Base-by-base conservation (phyloP, 2,888 invertebrate species). In the Mythimna albipuncta region DNA sequence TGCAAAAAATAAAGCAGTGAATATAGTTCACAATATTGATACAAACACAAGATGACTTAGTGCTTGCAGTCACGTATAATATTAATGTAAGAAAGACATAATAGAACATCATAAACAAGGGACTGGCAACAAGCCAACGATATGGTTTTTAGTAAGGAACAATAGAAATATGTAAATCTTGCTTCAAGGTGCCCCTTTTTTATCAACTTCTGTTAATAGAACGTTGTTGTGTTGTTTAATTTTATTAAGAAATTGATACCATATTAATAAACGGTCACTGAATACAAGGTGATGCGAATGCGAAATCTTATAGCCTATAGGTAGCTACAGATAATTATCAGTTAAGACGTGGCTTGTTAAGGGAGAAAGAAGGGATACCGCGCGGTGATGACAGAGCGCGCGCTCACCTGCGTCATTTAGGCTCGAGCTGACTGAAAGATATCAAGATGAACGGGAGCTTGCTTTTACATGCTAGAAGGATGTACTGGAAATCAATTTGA, bases 41-140 rank as follows among this genome's bases (percentile, higher is more conserved):
- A 77, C 35, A 67, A 77, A 19, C 52, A 55, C 55, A 67, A 54
- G 26, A 52, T 65, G 64, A 64, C 26, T 62, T 68, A 77, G 64
- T 71, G 67, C 67, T 47, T 64, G 78, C 61, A 82, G 79, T 79
- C 79, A 82, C 79, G 71, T 82, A 82, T 47, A 71, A 82, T 78
- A 79, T 82, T 71, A 82, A 62, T 59, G 63, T 70, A 75, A 62
- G 70, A 69, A 81, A 65, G 26, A 77, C 19, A 58, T 65, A 75
- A 52, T 41, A 69, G 54, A 59, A 59, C 52, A 61, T 67, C 57
- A 70, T 81, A 82, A 70, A 77, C 78, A 82, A 77, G 71, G 54
- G 26, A 54, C 59, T 82, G 79, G 83, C 79, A 82, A 62, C 61
- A 11, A 54, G 71, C 64, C 83, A 82, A 68, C 54, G 19, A 64